Percentiles rank a stretch among this genome's conserved stretches.
These are phyloP conservation scores for Oreochromis tanganicae DNA, from an alignment of 2,113 vertebrate species.

Conservation along the genomic window DNA sequence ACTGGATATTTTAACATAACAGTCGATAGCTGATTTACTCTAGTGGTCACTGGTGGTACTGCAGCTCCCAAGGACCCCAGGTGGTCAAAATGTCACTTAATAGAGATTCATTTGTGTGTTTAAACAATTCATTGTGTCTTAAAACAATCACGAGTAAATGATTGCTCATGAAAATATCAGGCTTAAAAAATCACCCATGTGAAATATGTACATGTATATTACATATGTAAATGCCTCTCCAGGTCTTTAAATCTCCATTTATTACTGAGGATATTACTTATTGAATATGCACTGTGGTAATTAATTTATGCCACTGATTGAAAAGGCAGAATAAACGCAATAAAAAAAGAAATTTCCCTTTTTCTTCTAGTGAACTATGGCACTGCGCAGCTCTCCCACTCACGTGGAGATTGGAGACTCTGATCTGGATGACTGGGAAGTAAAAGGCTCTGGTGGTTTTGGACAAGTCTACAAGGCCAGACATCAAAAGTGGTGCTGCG, in stretches of 20 bases:
- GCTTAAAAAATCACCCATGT: background rate
- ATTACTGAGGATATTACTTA: background rate
- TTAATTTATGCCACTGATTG: background rate
- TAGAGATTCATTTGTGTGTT: background rate
- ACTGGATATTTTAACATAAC: background rate
- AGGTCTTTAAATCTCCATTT: background rate
- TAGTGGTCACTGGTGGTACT: background rate
- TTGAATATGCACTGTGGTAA: background rate
- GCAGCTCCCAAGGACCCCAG: background rate
- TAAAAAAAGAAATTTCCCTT: background rate
- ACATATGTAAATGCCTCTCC: background rate
- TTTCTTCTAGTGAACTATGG: constrained; percentile 50
- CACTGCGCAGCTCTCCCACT: background rate
- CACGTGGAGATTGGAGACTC: background rate
- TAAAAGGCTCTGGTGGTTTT: constrained; percentile 67
- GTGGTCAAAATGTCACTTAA: background rate
- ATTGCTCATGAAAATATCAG: background rate
- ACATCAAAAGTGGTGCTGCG: constrained; percentile 38
- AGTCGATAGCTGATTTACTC: background rate
- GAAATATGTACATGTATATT: background rate
- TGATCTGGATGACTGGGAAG: constrained; percentile 27
- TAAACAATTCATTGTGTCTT: background rate
- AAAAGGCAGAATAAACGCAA: background rate
- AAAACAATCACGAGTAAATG: background rate
- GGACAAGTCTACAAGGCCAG: constrained; percentile 66